Conservation (phyloP, 2,888 invertebrate species). For the Lathronympha strigana region DNA sequence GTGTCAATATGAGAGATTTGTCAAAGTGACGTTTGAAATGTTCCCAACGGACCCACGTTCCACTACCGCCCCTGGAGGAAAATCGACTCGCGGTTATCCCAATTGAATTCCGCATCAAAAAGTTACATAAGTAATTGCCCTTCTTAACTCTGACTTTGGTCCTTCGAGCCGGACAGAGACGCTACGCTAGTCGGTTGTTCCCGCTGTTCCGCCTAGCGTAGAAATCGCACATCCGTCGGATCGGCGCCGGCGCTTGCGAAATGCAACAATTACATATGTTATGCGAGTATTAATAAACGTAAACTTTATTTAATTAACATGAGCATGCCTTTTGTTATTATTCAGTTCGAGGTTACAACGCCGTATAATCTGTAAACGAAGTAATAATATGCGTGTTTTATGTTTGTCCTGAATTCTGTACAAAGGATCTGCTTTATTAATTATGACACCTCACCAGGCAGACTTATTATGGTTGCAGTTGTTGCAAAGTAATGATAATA, state of each 20-base stretch:
- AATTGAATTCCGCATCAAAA: background rate
- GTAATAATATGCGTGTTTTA: slow-evolving; percentile 14
- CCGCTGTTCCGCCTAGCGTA: slow-evolving; percentile 35
- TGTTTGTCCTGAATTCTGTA: slow-evolving; percentile 10
- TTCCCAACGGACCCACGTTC: too few relatives aligned
- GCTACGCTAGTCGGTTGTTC: slow-evolving; percentile 13
- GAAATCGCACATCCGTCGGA: slow-evolving; percentile 39
- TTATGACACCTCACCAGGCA: background rate
- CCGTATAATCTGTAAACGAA: slow-evolving; percentile 17
- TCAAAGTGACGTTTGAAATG: too few relatives aligned
- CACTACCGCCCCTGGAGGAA: too few relatives aligned
- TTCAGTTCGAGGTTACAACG: slow-evolving; percentile 21
- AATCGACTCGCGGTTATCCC: too few relatives aligned
- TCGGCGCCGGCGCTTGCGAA: slow-evolving; percentile 38
- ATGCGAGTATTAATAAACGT: slow-evolving; percentile 31
- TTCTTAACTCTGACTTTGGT: slow-evolving; percentile 31
- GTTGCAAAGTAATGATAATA: background rate
- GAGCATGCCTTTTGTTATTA: slow-evolving; percentile 34
- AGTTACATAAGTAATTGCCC: background rate
- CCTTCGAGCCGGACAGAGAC: slow-evolving; percentile 21
- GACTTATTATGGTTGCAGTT: background rate
- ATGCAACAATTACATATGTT: slow-evolving; percentile 36
- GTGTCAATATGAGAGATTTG: too few relatives aligned
- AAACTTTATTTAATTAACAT: slow-evolving; percentile 36
- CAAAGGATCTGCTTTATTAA: background rate